Conservation (phyloP, 2,888 invertebrate genomes). For the Atethmia centrago region DNA sequence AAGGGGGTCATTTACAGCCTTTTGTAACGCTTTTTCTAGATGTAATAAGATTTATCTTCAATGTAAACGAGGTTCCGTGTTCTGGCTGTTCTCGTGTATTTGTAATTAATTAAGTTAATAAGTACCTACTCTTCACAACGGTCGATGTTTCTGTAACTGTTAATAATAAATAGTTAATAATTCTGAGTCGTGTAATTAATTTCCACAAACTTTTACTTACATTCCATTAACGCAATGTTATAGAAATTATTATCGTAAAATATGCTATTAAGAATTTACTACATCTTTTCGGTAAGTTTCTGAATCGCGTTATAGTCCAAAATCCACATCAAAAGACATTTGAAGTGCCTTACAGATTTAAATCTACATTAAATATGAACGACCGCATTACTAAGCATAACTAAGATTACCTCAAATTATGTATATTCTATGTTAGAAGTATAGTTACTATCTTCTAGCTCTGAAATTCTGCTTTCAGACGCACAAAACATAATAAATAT, state of each 20-base stretch:
- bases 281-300: background rate
- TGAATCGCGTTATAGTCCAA: background rate
- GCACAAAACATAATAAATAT: background rate
- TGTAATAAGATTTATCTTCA: constrained; percentile 25
- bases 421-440: background rate
- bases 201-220: background rate
- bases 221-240: background rate
- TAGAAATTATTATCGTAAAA: background rate
- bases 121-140: no score
- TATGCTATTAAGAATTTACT: background rate
- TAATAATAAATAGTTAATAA: no score
- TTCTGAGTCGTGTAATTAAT: background rate
- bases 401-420: background rate
- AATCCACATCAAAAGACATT: constrained; percentile 20
- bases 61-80: constrained; percentile 10
- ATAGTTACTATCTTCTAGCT: background rate
- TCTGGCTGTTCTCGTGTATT: background rate
- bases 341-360: constrained; percentile 1
- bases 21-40: constrained; percentile 20
- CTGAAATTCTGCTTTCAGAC: background rate
- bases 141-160: no score
- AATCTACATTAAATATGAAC: constrained; percentile 9
- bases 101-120: no score
- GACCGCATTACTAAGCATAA: background rate
- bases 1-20: constrained; percentile 44